These are phyloP conservation scores for Ommatoiulus sabulosus DNA, from an alignment of 2,888 invertebrate genomes.

Conservation along the genomic window DNA sequence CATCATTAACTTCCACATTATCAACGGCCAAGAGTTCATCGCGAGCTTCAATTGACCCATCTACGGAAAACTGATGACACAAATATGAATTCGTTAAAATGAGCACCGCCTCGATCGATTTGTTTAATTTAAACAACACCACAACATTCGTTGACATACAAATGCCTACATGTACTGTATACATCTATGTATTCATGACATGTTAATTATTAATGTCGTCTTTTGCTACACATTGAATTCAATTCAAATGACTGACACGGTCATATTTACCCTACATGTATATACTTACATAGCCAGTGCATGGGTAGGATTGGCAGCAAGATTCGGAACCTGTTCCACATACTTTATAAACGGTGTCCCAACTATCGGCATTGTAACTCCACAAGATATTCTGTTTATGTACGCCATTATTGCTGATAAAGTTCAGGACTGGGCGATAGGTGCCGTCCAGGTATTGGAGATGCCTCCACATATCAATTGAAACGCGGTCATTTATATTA, in stretches of 20 bases:
- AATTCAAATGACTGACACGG: not conserved
- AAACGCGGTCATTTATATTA: not conserved
- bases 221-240: no score
- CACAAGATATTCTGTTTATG: conserved; percentile 37
- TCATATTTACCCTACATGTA: not conserved
- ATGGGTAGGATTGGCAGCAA: not conserved
- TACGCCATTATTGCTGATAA: conserved; percentile 10
- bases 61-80: not conserved
- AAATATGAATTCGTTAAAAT: not conserved
- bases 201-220: no score
- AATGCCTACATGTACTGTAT: no score
- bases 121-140: no score
- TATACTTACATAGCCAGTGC: conserved; percentile 40
- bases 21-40: conserved; percentile 41
- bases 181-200: no score
- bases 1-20: conserved; percentile 20
- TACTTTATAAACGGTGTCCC: not conserved
- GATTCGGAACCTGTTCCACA: not conserved
- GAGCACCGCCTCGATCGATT: no score
- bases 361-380: not conserved
- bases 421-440: not conserved
- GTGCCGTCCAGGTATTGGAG: not conserved
- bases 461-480: not conserved
- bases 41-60: not conserved
- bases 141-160: no score